Evolutionary conservation across 2,888 invertebrate genomes (phyloP).

Genomic region (Eupithecia tripunctaria): DNA sequence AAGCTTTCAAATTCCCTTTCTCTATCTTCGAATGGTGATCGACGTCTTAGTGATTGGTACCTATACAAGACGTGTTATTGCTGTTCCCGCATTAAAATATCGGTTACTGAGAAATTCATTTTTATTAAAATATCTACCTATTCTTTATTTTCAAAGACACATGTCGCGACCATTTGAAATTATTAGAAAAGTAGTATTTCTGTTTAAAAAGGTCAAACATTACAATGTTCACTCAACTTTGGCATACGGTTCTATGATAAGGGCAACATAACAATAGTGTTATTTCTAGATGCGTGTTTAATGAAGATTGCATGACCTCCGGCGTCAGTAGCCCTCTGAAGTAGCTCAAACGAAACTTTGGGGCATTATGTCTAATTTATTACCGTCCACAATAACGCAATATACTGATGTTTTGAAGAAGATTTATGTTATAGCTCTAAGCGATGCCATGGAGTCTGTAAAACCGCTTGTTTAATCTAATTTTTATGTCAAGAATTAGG

Average conservation of each 20-base stretch:
- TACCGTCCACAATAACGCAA: constrained; percentile 69
- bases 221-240: not conserved
- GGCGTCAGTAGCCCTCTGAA: constrained; percentile 78
- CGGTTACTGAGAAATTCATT: no score
- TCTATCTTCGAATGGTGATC: not conserved
- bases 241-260: not conserved
- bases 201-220: not conserved
- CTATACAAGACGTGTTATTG: not conserved
- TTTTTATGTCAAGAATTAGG: not conserved
- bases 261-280: constrained; percentile 10
- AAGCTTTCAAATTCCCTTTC: not conserved
- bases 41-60: not conserved
- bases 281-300: constrained; percentile 48
- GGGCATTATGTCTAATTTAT: constrained; percentile 78
- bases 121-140: no score
- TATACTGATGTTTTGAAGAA: constrained; percentile 69
- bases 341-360: constrained; percentile 73
- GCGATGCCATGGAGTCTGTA: constrained; percentile 49
- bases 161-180: no score
- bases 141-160: not conserved
- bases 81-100: not conserved
- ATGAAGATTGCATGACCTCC: constrained; percentile 77
- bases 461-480: constrained; percentile 20
- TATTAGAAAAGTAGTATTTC: not conserved
- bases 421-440: constrained; percentile 77